Conservation (phyloP, 2,113 vertebrate genomes). For the Poecilia latipinna region DNA sequence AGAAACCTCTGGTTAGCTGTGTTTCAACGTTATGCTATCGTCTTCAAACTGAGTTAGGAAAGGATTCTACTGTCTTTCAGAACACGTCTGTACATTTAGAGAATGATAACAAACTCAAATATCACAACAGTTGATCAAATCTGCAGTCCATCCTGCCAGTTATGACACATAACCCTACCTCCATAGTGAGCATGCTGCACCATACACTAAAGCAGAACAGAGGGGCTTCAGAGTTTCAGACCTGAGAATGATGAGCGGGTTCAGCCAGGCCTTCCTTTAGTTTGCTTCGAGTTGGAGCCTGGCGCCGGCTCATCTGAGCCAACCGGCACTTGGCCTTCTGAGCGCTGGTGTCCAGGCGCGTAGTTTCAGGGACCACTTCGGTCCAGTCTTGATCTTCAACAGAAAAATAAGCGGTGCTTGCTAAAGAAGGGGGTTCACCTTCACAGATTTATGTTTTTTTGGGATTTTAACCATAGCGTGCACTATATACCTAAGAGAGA, state of each 20-base stretch:
- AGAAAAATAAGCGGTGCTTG: neutral
- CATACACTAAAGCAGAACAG: neutral
- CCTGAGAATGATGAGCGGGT: slow-evolving; percentile 65
- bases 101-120: neutral
- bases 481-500: slow-evolving; percentile 55
- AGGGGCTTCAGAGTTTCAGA: slow-evolving; percentile 38
- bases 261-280: slow-evolving; percentile 81
- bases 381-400: slow-evolving; percentile 81
- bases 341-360: slow-evolving; percentile 88
- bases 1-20: neutral
- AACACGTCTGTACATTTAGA: neutral
- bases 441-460: neutral
- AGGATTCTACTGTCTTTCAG: neutral
- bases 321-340: slow-evolving; percentile 88
- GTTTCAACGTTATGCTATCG: neutral
- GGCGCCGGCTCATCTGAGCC: slow-evolving; percentile 88
- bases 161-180: neutral
- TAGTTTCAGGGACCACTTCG: slow-evolving; percentile 85
- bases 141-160: too few species aligned
- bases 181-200: neutral
- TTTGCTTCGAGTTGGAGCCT: slow-evolving; percentile 88
- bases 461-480: neutral
- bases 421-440: neutral
- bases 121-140: neutral
- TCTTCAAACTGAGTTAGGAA: neutral